Evolutionary conservation across 2,113 vertebrate genomes (phyloP), one percentile per base, ranked within the genome.

Genomic region (Hippocampus comes): DNA sequence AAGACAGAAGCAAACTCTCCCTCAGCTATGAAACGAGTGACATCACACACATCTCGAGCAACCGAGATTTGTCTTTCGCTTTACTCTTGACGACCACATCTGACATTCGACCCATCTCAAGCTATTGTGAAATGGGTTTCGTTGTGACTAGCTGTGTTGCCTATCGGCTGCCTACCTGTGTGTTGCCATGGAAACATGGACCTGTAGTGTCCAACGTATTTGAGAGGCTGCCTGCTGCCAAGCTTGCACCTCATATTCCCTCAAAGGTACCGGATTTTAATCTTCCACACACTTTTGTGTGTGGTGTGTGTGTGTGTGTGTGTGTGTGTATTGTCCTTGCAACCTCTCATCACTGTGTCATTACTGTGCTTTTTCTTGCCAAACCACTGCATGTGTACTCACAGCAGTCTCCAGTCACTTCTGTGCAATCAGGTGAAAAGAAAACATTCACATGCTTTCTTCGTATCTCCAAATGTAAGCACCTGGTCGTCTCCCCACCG

Each of bases 221-320:
- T 82, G 63, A 78, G 63, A 82, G 67, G 80, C 53, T 71, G 73
- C 76, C 74, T 77, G 80, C 78, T 78, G 79, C 84, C 82, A 80
- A 82, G 74, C 48, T 68, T 60, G 75, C 72, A 41, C 67, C 78
- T 76, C 78, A 74, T 59, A 34, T 67, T 80, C 72, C 72, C 48
- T 71, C 73, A 76, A 89, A 87, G 86, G 84, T 89, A 86, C 87
- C 76, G 55, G 72, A 63, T 76, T 84, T 83, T 15, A 68, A 79
- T 73, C 59, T 81, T 46, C 56, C 78, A 68, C 63, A 67, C 61
- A 66, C 69, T 42, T 65, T 73, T 49, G 17, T 49, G 5, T 38
- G 34, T 34, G 5, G 34, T 34, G 34, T 6, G 34, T 34, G 34
- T 34, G 34, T 34, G 34, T 34, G 5, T 74, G 77, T 75, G 65